These are phyloP conservation scores for Heteronetta atricapilla DNA, from an alignment of 2,113 vertebrate species.

Conservation along the genomic window DNA sequence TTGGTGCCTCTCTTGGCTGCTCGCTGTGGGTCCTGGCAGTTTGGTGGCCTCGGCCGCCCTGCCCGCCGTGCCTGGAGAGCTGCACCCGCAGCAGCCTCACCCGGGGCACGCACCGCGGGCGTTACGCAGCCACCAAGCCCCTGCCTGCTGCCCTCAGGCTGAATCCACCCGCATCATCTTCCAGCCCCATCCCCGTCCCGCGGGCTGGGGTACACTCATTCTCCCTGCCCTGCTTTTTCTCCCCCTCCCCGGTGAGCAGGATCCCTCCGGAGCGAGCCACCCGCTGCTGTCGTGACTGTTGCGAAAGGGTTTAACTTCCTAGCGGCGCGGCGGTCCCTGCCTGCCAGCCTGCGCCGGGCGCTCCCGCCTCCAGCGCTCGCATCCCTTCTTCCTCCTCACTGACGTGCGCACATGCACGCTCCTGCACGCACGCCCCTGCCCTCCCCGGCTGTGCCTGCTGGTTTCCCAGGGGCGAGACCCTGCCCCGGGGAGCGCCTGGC, in stretches of 20 bases:
- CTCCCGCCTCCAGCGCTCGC: slow-evolving; percentile 37
- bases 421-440: slow-evolving; percentile 9
- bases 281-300: slow-evolving; percentile 31
- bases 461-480: neutral
- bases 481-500: neutral
- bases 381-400: slow-evolving; percentile 29
- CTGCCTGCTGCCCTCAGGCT: neutral
- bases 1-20: slow-evolving; percentile 2
- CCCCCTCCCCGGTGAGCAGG: neutral
- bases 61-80: neutral
- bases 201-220: neutral
- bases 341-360: neutral
- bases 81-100: neutral
- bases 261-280: neutral
- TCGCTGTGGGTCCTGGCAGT: neutral
- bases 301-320: slow-evolving; percentile 30
- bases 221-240: neutral
- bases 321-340: slow-evolving; percentile 11
- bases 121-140: neutral
- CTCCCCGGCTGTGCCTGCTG: neutral
- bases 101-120: fast-evolving
- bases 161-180: neutral
- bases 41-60: neutral
- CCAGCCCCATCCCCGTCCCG: neutral
- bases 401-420: slow-evolving; percentile 48